These are phyloP conservation scores for Eurosta solidaginis DNA, from an alignment of 1,140 invertebrate species.

Conservation along the genomic window DNA sequence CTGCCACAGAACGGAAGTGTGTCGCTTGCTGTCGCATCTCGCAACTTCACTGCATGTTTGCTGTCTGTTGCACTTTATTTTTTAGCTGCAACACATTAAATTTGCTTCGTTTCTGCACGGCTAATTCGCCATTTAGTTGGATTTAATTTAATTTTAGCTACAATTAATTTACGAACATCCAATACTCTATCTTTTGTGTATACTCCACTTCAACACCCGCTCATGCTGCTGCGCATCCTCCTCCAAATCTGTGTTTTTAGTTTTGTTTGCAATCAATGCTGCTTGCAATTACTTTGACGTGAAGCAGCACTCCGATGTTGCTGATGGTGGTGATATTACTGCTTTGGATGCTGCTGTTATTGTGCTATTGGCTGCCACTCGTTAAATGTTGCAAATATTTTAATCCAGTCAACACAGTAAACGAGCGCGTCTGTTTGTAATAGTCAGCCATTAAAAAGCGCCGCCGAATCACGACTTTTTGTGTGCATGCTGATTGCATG, in stretches of 20 bases:
- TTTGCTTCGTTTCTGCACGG: neutral
- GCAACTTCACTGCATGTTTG: neutral
- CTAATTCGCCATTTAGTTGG: constrained; percentile 22
- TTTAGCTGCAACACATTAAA: neutral
- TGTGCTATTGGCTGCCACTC: neutral
- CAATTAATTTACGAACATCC: constrained; percentile 26
- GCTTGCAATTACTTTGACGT: constrained; percentile 28
- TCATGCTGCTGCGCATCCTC: neutral
- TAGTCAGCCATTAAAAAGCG: constrained; percentile 24
- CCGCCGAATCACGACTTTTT: constrained; percentile 46
- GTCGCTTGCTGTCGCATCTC: neutral
- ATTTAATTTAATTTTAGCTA: constrained; percentile 24
- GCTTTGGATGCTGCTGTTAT: constrained; percentile 19
- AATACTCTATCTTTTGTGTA: neutral
- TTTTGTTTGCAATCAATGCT: neutral
- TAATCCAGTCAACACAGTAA: neutral
- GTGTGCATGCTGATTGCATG: constrained; percentile 10
- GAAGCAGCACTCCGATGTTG: constrained; percentile 16
- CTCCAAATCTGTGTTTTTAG: neutral
- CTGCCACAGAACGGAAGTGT: constrained; percentile 23
- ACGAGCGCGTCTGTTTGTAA: neutral
- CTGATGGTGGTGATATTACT: too few species aligned
- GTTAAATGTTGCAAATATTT: constrained; percentile 31
- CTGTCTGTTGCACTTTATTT: neutral
- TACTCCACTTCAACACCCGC: neutral